Percentiles rank a stretch among this genome's conserved stretches.
Evolutionary conservation across 92 coral and sea anemone genomes (phyloP).

Genomic region (Hydrozoanthus gracilis): DNA sequence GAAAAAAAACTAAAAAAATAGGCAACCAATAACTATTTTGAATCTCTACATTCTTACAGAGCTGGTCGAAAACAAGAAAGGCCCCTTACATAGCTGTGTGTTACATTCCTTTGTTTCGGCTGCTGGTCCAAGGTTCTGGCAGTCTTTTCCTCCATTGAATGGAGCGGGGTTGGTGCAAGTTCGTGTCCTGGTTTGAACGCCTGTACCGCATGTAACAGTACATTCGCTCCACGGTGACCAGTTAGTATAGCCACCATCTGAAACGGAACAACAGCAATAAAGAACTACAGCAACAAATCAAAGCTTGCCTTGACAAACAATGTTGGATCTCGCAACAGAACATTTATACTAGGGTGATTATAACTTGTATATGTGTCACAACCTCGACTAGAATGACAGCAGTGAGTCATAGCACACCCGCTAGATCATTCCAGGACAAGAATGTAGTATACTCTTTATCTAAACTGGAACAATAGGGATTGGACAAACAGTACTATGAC

Average conservation of each 20-base stretch:
- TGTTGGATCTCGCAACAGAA: background rate
- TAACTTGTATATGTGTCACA: too few relatives aligned
- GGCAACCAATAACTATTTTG: background rate
- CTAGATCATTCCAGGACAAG: too few relatives aligned
- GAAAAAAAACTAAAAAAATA: too few relatives aligned
- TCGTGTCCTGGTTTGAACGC: constrained; percentile 35
- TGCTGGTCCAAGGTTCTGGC: constrained; percentile 38
- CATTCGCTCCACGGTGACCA: constrained; percentile 51
- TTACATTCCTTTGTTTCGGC: constrained; percentile 39
- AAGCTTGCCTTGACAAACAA: background rate
- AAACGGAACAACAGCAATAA: background rate
- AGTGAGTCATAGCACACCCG: too few relatives aligned
- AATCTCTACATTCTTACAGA: background rate
- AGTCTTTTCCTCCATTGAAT: constrained; percentile 45
- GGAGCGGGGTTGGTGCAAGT: constrained; percentile 54
- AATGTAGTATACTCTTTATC: too few relatives aligned
- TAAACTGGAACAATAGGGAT: too few relatives aligned
- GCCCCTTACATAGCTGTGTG: constrained; percentile 15
- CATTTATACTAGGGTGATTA: too few relatives aligned
- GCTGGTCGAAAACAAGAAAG: background rate
- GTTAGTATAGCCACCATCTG: constrained; percentile 50
- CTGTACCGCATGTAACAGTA: constrained; percentile 53
- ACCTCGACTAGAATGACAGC: too few relatives aligned
- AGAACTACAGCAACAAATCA: background rate
- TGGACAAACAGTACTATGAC: too few relatives aligned